Evolutionary conservation across 1,140 invertebrate genomes (phyloP).

Genomic region (Ceratina calcarata): DNA sequence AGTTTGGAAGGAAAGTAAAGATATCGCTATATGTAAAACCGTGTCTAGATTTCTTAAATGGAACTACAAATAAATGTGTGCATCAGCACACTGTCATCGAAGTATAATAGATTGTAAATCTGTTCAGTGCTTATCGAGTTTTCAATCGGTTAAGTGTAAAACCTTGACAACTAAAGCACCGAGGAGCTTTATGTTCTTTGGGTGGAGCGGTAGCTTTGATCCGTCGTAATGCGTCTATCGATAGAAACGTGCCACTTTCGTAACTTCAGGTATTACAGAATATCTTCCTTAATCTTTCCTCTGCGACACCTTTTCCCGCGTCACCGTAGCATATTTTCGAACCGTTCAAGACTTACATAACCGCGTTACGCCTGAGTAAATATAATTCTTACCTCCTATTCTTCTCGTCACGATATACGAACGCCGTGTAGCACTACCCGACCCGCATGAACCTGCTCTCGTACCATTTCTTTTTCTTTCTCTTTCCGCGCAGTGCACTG

Average conservation of each 20-base stretch:
- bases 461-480: background rate
- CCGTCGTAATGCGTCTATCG: constrained; percentile 11
- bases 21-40: too few relatives aligned
- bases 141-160: background rate
- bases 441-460: too few relatives aligned
- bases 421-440: background rate
- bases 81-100: background rate
- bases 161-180: constrained; percentile 20
- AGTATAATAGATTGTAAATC: background rate
- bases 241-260: constrained; percentile 13
- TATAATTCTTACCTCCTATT: background rate
- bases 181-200: background rate
- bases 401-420: background rate
- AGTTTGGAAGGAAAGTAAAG: too few relatives aligned
- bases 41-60: background rate
- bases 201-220: background rate
- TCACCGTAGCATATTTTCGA: background rate
- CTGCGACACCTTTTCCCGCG: background rate
- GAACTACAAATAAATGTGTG: background rate
- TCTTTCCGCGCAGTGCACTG: background rate
- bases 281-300: constrained; percentile 1
- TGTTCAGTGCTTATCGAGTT: background rate
- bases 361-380: background rate
- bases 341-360: background rate
- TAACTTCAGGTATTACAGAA: constrained; percentile 4